Percentiles rank a stretch among this genome's conserved stretches.
phyloP scores from a whole-genome alignment of 2,797 vertebrate genomes.

The Merluccius polli region DNA sequence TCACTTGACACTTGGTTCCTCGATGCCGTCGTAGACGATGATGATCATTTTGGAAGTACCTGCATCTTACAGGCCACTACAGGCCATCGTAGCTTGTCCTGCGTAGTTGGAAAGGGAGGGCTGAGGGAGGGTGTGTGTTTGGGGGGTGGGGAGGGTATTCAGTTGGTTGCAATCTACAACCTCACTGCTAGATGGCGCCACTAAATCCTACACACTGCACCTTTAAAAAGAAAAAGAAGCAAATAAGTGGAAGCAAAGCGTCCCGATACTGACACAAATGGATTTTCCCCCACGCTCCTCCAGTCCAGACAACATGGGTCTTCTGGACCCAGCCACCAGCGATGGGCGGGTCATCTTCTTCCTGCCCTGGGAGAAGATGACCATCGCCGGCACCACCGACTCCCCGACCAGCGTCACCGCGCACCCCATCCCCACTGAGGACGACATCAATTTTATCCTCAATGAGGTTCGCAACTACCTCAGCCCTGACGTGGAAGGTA shows the following conservation, averaged over 20 bases:
- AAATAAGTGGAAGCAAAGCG: not conserved
- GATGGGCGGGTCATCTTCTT: constrained; percentile 98
- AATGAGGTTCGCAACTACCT: constrained; percentile 94
- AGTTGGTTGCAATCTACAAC: too few relatives aligned
- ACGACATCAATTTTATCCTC: constrained; percentile 97
- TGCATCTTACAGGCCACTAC: too few relatives aligned
- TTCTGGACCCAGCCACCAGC: constrained; percentile 95
- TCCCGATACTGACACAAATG: not conserved
- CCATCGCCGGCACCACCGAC: constrained; percentile 94
- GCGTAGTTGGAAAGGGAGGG: too few relatives aligned
- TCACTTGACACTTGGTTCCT: too few relatives aligned
- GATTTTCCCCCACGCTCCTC: not conserved
- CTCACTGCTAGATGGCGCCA: too few relatives aligned
- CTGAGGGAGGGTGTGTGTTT: too few relatives aligned
- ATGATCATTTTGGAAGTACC: too few relatives aligned
- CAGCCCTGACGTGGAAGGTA: constrained; percentile 91
- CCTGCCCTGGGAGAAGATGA: constrained; percentile 98
- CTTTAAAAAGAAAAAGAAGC: too few relatives aligned
- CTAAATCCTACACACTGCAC: too few relatives aligned
- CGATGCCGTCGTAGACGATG: too few relatives aligned
- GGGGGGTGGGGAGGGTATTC: too few relatives aligned
- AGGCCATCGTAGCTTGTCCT: too few relatives aligned
- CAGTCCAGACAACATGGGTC: constrained; percentile 96
- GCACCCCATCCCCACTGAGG: constrained; percentile 89
- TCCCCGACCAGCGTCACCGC: constrained; percentile 84